phyloP scores from a whole-genome alignment of 37 sponge, comb jelly and placozoan genomes.

The Spongilla lacustris region DNA sequence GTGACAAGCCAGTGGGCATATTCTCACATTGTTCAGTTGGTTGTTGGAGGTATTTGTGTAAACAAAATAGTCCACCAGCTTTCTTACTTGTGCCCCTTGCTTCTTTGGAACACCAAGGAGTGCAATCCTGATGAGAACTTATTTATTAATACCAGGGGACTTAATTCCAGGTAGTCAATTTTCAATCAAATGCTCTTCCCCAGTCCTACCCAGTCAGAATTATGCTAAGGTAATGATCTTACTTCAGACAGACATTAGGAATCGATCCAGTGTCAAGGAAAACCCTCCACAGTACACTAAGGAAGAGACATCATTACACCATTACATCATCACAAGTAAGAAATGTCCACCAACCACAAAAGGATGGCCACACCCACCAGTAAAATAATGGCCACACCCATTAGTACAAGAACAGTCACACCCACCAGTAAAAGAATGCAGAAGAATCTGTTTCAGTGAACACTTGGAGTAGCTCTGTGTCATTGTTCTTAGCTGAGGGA shows the following conservation, averaged over 20 bases:
- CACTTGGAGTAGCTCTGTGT: constrained; percentile 37
- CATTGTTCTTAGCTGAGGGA: constrained; percentile 28
- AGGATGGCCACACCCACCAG: no score
- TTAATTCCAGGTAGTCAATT: background rate
- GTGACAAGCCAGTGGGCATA: background rate
- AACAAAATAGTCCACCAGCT: constrained; percentile 57
- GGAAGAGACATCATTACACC: background rate
- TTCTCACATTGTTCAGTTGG: constrained; percentile 28
- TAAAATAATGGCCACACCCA: background rate
- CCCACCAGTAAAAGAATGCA: constrained; percentile 66
- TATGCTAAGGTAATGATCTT: background rate
- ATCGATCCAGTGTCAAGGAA: constrained; percentile 54
- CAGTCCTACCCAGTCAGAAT: background rate
- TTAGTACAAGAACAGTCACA: background rate
- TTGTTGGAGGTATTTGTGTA: constrained; percentile 31
- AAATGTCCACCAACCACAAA: background rate
- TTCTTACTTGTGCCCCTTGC: constrained; percentile 39
- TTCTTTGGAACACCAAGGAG: constrained; percentile 56
- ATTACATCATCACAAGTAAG: constrained; percentile 10
- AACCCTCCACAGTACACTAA: constrained; percentile 82
- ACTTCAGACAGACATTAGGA: constrained; percentile 48
- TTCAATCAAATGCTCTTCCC: background rate
- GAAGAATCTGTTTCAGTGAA: constrained; percentile 74
- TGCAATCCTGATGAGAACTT: background rate
- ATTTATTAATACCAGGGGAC: background rate